Percentiles rank a stretch among this genome's conserved stretches.
Conservation (phyloP, 2,888 invertebrate genomes). For the Miltochrista miniata region DNA sequence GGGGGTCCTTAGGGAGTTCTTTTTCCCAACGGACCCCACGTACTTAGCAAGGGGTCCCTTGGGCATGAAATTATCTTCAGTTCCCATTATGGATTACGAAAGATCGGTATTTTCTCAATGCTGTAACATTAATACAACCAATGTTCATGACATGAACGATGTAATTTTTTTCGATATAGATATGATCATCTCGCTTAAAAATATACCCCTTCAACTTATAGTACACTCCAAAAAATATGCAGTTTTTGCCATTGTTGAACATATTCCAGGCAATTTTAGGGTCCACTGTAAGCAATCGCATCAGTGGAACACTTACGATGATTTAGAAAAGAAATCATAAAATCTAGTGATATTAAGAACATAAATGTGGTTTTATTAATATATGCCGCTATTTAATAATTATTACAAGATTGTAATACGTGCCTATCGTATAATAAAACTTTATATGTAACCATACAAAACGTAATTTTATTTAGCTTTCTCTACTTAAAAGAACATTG, state of each 20-base stretch:
- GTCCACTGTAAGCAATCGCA: conserved; percentile 6
- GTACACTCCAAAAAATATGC: conserved; percentile 4
- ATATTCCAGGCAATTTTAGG: conserved; percentile 5
- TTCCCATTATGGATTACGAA: conserved; percentile 1
- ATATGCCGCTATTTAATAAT: background rate
- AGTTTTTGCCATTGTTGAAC: conserved; percentile 6
- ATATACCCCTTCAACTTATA: background rate
- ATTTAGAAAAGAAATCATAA: conserved; percentile 1
- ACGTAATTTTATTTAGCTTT: too few species aligned
- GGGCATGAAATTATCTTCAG: too few species aligned
- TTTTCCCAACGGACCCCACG: too few species aligned
- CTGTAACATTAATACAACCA: background rate
- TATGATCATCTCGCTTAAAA: conserved; percentile 1
- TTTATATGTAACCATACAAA: too few species aligned
- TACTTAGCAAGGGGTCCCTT: too few species aligned
- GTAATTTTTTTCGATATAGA: conserved; percentile 1
- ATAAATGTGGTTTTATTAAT: background rate
- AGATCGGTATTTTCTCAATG: background rate
- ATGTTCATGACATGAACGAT: conserved; percentile 1
- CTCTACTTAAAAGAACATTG: too few species aligned
- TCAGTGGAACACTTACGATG: conserved; percentile 5
- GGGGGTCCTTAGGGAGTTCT: too few species aligned
- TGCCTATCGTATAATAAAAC: too few species aligned
- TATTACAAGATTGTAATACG: background rate
- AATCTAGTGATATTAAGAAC: background rate